Evolutionary conservation across 2,888 invertebrate genomes (phyloP), one percentile per base, ranked within the genome.

Genomic region (Pammene aurita): DNA sequence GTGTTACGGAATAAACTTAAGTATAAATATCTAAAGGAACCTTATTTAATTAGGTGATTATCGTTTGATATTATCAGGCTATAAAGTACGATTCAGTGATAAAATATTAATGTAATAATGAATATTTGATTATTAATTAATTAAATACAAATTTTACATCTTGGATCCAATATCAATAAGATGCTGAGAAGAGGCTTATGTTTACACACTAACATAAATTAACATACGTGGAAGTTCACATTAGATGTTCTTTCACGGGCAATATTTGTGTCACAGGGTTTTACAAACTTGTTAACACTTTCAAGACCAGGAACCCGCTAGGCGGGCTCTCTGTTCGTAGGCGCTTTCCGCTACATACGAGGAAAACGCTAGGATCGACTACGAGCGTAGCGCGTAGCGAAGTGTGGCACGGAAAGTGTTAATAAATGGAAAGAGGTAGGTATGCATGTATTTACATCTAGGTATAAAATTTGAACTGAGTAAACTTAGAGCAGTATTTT

Each of bases 131-230:
- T 50, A 35, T n/a, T 48, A 57, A 50, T 44, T 56, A 62, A 56
- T 34, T 16, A 14, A 26, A 56, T 14, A 55, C 18, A 26, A 52
- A 41, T 26, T 48, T 55, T 55, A 68, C 44, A 42, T 57, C 35
- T n/a, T 35, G 52, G 42, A 41, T 64, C 57, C 56, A 57, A 64
- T 64, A 57, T 65, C 69, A 65, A 65, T 65, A 58, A 69, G 11
- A 57, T 38, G 64, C 35, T 69, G 34, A 34, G 48, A 35, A 52
- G 26, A 38, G 41, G 50, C 14, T 16, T 41, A 58, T 44, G 48
- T 50, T 58, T 34, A 26, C 52, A 16, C 58, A 41, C 34, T 35
- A 58, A 44, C 16, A n/a, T 14, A 16, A 52, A 52, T 50, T 52
- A 66, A n/a, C 44, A 52, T 50, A 46, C 13, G 50, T 58, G 11